phyloP scores from a whole-genome alignment of 2,113 vertebrate species.

The Bettongia penicillata region DNA sequence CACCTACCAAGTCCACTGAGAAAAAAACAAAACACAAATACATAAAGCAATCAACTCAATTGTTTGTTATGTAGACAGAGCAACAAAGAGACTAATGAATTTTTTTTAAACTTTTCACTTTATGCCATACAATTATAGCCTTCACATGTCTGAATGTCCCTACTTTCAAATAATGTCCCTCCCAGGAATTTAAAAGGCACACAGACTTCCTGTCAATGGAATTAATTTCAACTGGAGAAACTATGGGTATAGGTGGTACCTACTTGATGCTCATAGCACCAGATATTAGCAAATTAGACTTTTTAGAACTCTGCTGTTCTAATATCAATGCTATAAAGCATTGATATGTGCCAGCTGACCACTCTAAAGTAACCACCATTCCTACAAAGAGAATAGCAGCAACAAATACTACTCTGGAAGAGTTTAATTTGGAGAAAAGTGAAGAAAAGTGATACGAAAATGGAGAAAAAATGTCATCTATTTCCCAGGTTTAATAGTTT shows the following conservation, averaged over 20 bases:
- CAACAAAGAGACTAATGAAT: not conserved
- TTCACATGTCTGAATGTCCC: not conserved
- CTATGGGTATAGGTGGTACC: not conserved
- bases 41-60: not conserved
- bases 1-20: not conserved
- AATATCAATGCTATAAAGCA: too few species aligned
- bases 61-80: not conserved
- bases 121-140: not conserved
- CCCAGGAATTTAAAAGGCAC: not conserved
- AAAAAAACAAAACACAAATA: not conserved
- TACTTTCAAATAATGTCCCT: not conserved
- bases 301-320: not conserved
- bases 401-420: not conserved
- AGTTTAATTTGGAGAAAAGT: constrained; percentile 3
- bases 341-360: not conserved
- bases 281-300: not conserved
- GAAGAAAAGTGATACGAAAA: not conserved
- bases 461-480: not conserved
- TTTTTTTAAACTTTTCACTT: not conserved
- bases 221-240: not conserved
- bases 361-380: not conserved
- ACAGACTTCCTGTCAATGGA: not conserved
- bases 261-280: not conserved
- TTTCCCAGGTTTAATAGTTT: not conserved
- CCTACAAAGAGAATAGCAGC: not conserved